Base-by-base conservation (phyloP, 2,797 vertebrate genomes). In the Saxicola maurus region DNA sequence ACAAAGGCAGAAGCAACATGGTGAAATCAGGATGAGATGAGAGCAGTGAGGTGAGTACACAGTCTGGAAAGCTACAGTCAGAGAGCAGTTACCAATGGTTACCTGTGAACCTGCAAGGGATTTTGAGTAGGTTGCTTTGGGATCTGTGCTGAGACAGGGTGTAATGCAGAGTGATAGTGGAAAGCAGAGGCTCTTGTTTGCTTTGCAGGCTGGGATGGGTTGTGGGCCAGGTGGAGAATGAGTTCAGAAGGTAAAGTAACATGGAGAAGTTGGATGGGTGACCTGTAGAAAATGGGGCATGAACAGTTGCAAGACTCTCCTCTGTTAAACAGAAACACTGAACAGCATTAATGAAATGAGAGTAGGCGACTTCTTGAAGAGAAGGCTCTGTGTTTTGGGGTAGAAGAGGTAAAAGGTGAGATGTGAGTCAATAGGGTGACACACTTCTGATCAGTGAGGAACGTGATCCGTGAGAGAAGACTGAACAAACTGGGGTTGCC, bases 121-220 rank as follows among this genome's bases (percentile, higher is more conserved):
- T 73, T 68, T 48, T 76, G 40, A 56, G 25, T 1, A 0, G 19
- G 4, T 11, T 56, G 23, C 45, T 67, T 73, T 69, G 52, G 57
- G 55, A 66, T 76, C 37, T 56, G 13, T 37, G 43, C 37, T 82
- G 55, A 25, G 11, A 33, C 31, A 81, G 33, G 37, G 23, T 25
- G 33, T 1, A 2, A 25, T 60, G 24, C 1, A 0, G 6, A 24
- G 35, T 0, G 1, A 6, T 73, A 42, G 37, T 64, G 45, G 74
- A 64, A 84, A 89, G 55, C 33, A 53, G 56, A 68, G 21, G 17
- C 67, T 64, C 33, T 86, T 52, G 9, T 60, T 73, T 3, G 0
- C 27, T 69, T 71, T 87, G 23, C n/a, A 69, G 66, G 13, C 17
- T 82, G 53, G 6, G 28, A 12, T 2, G 10, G 53, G 27, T 73